Evolutionary conservation across 1,140 invertebrate genomes (phyloP), one percentile per base, ranked within the genome.

Genomic region (Temnothorax nylanderi): DNA sequence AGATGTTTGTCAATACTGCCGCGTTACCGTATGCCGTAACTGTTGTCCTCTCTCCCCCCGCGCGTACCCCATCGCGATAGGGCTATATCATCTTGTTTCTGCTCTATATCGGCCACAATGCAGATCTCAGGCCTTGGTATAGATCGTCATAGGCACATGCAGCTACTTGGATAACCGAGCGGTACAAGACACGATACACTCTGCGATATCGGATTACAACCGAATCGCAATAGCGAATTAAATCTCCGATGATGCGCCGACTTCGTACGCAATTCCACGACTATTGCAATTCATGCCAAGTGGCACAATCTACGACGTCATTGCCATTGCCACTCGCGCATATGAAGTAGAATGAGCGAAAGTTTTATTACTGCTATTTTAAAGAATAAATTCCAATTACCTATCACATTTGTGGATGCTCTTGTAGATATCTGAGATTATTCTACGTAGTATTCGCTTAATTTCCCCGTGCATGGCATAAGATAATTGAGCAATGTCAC

Each of bases 1-100:
- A 93, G 93, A 93, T 93, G 92, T 93, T 93, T 93, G 92, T 93
- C 93, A 93, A 93, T 93, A 93, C 88, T 91, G 88, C 84, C 90
- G 88, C 89, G 91, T 87, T 92, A 87, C 88, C 58, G 76, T 92
- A 90, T 89, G 75, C 89, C 65, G 87, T 87, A 82, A 87, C 90
- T 75, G 88, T 90, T 85, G 87, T 85, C 84, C 86, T 65, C 87
- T 81, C 60, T 0, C 18, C 16, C 13, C 26, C 26, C 26, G 26
- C 47, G 18, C 37, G 0, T n/a, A n/a, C 3, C 21, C 60, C 62
- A 18, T 84, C 37, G n/a, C 51, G 8, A 69, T 21, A 26, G 8
- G 4, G n/a, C 85, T 81, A 69, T 69, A 86, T 80, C 62, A 49
- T 85, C 87, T 72, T 81, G 62, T 67, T 87, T 82, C 60, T 75